These are phyloP conservation scores for Pseudomyrmex pallidus DNA, from an alignment of 1,140 invertebrate species.

Conservation along the genomic window DNA sequence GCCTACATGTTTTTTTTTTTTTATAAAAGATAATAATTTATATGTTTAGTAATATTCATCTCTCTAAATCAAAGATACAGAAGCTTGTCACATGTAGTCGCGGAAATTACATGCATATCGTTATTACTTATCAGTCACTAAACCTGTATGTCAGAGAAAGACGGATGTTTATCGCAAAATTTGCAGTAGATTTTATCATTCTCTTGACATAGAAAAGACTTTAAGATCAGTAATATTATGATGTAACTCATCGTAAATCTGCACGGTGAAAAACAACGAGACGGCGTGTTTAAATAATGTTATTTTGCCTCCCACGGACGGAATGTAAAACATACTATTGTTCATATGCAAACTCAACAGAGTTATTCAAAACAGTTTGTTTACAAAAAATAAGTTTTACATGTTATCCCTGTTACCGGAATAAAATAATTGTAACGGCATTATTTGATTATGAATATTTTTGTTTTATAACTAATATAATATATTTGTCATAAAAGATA, in stretches of 20 bases:
- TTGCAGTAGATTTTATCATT: conserved; percentile 9
- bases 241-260: neutral
- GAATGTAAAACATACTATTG: too few species aligned
- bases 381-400: too few species aligned
- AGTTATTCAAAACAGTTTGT: too few species aligned
- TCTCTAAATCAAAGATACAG: neutral
- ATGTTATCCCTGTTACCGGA: too few species aligned
- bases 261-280: too few species aligned
- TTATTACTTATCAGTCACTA: neutral
- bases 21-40: too few species aligned
- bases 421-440: too few species aligned
- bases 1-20: neutral
- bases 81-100: neutral
- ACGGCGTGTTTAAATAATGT: neutral
- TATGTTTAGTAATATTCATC: neutral
- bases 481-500: too few species aligned
- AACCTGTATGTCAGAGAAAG: neutral
- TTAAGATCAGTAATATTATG: neutral
- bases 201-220: neutral
- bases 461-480: too few species aligned
- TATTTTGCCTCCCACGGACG: neutral
- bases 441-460: too few species aligned
- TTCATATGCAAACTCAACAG: too few species aligned
- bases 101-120: neutral
- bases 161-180: neutral